Evolutionary conservation across 1,140 invertebrate species (phyloP), one percentile per base, ranked within the genome.

Genomic region (Parapsyche elsis): DNA sequence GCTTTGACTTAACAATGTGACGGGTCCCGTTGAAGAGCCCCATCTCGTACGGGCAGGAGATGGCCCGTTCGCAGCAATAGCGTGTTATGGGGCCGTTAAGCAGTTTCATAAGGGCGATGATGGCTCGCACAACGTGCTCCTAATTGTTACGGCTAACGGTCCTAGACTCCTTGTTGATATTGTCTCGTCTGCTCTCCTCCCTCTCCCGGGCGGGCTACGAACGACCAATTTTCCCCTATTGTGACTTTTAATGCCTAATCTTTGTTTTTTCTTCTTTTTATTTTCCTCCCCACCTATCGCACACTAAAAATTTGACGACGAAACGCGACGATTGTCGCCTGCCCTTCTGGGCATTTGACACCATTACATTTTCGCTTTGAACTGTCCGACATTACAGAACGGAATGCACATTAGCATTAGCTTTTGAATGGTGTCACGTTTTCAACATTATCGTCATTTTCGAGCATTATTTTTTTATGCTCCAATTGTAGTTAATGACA

Each of bases 21-120:
- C 57, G 16, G 76, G 30, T 53, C 14, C 16, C 38, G 61, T 5
- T 9, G 71, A 71, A 16, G 67, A 23, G 70, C 71, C 67, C 46
- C 30, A 38, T 38, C 30, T 38, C 30, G 30, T 1, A 38, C 30
- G 30, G 30, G 30, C 30, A 38, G 16, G 71, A 71, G 70, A 61
- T 19, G 78, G 23, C 57, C 49, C 49, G 14, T 24, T 70, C 26
- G 24, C 78, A 70, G 71, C 71, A 71, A 73, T 73, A 53, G 78
- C 71, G 21, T 75, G 81, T 82, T 82, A 77, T 75, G 46, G 71
- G 70, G 67, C 57, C 76, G 79, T 80, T 82, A 82, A 82, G 78
- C 67, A 76, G 45, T 76, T 78, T 80, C 81, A 82, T 82, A 82
- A 82, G 80, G 81, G 81, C 80, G 81, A 77, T 75, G 79, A 82